Evolutionary conservation across 1,140 invertebrate species (phyloP), one percentile per base, ranked within the genome.

Genomic region (Cotesia typhae): DNA sequence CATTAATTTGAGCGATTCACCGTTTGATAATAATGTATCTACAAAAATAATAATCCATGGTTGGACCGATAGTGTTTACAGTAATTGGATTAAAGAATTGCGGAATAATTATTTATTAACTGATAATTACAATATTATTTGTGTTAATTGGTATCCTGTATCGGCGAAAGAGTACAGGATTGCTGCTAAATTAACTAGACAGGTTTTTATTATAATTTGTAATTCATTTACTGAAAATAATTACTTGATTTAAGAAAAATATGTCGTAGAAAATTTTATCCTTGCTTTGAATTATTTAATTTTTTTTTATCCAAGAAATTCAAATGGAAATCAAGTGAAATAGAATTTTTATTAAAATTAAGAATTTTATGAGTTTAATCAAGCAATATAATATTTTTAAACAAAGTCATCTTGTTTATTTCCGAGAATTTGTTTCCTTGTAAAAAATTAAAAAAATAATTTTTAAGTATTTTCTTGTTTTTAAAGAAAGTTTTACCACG

Each of bases 141-240:
- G 88, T 28, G 85, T 93, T 0, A 90, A 93, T 74, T 93, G 92
- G 92, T 88, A 83, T 6, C 77, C 83, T 0, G 84, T 88, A 5
- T 90, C 92, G 4, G 82, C 81, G 52, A 84, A 85, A 51, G 79
- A 87, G 4, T 89, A 89, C 55, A 89, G 89, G 28, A 76, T 85
- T 7, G 83, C 87, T 36, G 88, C 77, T 7, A 76, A 67, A 73
- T 68, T 90, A 0, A 87, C 85, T 17, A 80, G 74, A 35, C 84
- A 87, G 75, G 88, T 90, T 67, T 41, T 20, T 51, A 52, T 53
- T 28, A 17, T 70, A 36, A 52, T 70, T 38, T 57, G 0, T 6
- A 63, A 20, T 36, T 57, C 0, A 70, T 67, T 64, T 52, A 60
- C 59, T 68, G 10, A 28, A 28, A 28, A 28, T 0, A 28, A 28